Base-by-base conservation (phyloP, 2,113 vertebrate species). In the Tachycineta bicolor region DNA sequence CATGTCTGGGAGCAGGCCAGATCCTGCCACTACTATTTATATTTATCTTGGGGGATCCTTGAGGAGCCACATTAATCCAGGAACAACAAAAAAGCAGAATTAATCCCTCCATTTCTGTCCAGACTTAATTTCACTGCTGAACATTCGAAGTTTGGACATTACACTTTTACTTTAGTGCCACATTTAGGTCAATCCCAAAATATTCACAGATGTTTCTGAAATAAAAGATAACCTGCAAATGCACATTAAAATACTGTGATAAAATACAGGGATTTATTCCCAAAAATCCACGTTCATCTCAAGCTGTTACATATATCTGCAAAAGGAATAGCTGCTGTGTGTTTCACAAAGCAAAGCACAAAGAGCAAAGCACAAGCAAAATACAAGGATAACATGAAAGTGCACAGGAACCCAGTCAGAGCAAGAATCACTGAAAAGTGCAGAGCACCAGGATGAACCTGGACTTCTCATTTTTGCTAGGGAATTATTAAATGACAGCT, bases 391-490 rank as follows among this genome's bases (percentile, higher is more conserved):
- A 55, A 34, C 26, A 39, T 12, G 20, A n/a, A 75, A 76, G n/a
- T 4, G 19, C 41, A 63, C 0, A 0, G 24, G 46, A 87, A 65
- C 25, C 28, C 3, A 77, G 21, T 14, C 50, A 50, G 3, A 24
- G 50, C 28, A 80, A 43, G 55, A 69, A 77, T 14, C 53, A 52
- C 21, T 11, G 20, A 43, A 26, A 11, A 47, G 33, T 14, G 25
- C 71, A 80, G 43, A 16, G 24, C 0, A 1, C 12, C 17, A 22
- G 34, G 24, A 63, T 16, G 25, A 59, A 77, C 14, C 15, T 6
- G 21, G 25, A 55, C 52, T 69, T 58, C 37, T 23, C 28, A 33
- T 80, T 78, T 49, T 10, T 55, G 15, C 22, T 14, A 37, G 22
- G 26, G 47, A 44, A 60, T 39, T 53, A 76, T 21, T 64, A 84